phyloP scores from a whole-genome alignment of 2,113 vertebrate genomes.

The Lepidothrix coronata region DNA sequence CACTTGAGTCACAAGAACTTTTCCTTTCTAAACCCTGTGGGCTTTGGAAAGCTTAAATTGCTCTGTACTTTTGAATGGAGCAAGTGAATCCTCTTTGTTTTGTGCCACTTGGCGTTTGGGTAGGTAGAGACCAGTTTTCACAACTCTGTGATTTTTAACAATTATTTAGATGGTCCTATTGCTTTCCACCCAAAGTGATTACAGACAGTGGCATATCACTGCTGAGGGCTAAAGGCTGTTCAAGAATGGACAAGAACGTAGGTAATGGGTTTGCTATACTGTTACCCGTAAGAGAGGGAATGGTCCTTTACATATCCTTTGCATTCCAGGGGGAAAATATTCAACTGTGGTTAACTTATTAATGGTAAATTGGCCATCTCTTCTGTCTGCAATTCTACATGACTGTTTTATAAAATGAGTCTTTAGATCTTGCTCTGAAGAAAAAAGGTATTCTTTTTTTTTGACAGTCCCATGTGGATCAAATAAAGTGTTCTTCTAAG shows the following conservation, averaged over 20 bases:
- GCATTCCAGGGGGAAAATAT: background rate
- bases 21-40: background rate
- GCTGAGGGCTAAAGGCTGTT: background rate
- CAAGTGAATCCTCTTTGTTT: background rate
- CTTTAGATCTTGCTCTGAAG: background rate
- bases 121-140: background rate
- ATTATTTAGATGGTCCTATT: background rate
- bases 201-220: background rate
- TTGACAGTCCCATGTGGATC: background rate
- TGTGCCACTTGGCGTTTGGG: background rate
- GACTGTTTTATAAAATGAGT: background rate
- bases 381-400: background rate
- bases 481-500: background rate
- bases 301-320: background rate
- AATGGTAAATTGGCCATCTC: background rate
- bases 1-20: background rate
- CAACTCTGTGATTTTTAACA: background rate
- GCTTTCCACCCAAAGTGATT: background rate
- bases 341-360: background rate
- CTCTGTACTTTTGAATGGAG: background rate
- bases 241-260: background rate
- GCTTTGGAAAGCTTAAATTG: background rate
- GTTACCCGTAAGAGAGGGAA: background rate
- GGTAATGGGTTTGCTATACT: background rate
- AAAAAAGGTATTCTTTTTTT: background rate